Base-by-base conservation (phyloP, 2,113 vertebrate species). In the Ceyx cyanopectus region DNA sequence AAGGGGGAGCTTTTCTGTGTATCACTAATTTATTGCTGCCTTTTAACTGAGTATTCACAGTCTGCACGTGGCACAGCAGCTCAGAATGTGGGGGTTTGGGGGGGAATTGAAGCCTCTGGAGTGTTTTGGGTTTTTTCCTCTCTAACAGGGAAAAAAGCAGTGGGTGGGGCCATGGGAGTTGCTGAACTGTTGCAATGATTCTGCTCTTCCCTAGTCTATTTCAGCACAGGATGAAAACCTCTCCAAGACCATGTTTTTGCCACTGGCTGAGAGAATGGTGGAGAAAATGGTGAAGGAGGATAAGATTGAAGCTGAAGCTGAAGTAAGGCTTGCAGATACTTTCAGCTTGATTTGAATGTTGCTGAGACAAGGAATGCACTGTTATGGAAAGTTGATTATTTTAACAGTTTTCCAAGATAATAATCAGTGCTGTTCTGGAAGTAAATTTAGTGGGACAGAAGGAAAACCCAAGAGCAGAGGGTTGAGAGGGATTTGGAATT, bases 221-320 rank as follows among this genome's bases (percentile, higher is more conserved):
- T 99, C 99, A 13, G 99, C 99, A 10, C 98, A 99, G 90, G 99
- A 99, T 96, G 99, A 99, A 94, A 99, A 99, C 89, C 98, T 99
- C 90, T 98, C 99, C 32, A 99, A 99, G 92, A 99, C 99, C 0
- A 99, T 99, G 99, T 99, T 99, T 96, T 97, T 99, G 92, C 99
- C 99, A 9, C 98, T 99, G 54, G 99, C 99, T 40, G 99, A 99
- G 78, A 99, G 99, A 72, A 99, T 99, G 99, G 99, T 99, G 93
- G 99, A 99, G 95, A 99, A 99, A 95, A 99, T 99, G 99, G 99
- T 99, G 18, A 99, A 99, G 90, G 99, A 99, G 93, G 99, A 99
- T 94, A 99, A 99, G 97, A 99, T 99, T 9, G 99, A 99, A 95
- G 99, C 99, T 4, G 99, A 99, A 94, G 99, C 99, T n/a, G 99